Base-by-base conservation (phyloP, 2,797 vertebrate species). In the Argya squamiceps region DNA sequence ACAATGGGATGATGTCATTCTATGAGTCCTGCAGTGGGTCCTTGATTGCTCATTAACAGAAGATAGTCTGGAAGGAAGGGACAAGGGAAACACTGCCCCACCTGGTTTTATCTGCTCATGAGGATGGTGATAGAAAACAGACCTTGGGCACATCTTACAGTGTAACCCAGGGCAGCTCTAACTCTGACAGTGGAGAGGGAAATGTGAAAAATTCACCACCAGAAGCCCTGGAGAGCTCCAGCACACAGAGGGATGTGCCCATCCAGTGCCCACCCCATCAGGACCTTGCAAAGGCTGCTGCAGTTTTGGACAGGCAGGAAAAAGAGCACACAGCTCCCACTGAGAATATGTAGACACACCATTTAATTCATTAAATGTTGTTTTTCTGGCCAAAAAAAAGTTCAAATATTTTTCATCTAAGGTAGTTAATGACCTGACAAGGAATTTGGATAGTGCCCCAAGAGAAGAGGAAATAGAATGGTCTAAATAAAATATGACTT, bases 381-480 rank as follows among this genome's bases (percentile, higher is more conserved):
- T 60, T 86, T 47, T 47, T 82, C 73, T 65, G 39, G 58, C 49
- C 23, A 44, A 49, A 89, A 65, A 89, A 65, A 60, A 73, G 41
- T 56, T 92, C 58, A 78, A 41, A 70, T 43, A 23, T 70, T 82
- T 82, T 90, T 85, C 44, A 43, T 18, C 41, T 43, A 80, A 92
- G 85, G 74, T 17, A 52, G 81, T 93, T 88, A 95, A 95, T 96
- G 88, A 89, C 81, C 64, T 80, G 71, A 92, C 16, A 60, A 64
- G 78, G 84, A 92, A 89, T 91, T 69, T 16, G 65, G 80, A 87
- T 41, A 34, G 30, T 92, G 82, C 68, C 60, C 37, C 43, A 67
- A 83, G 53, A 93, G 92, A 95, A 73, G 71, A 79, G 59, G 34
- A 88, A 88, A 79, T 13, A 74, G 50, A 76, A 92, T 20, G 37